A percentile compares a stretch with the other conserved stretches of the same genome.
These are phyloP conservation scores for Halcyon malimbica DNA, from an alignment of 2,113 vertebrate genomes.

Conservation along the genomic window DNA sequence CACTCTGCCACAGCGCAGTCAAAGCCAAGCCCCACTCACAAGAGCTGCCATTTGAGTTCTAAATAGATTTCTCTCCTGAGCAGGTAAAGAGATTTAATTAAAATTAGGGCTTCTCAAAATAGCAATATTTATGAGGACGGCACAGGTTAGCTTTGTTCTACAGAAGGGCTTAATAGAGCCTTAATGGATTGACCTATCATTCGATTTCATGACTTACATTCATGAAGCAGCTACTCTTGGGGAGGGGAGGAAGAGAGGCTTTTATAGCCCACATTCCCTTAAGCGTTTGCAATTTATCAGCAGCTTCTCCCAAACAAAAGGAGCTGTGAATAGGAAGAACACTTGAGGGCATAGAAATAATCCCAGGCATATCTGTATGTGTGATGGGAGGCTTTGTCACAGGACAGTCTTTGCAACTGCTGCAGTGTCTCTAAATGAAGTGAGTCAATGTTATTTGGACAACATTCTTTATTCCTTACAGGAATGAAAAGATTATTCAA, in stretches of 20 bases:
- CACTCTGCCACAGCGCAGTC: slow-evolving; percentile 65
- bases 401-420: slow-evolving; percentile 88
- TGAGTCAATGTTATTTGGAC: slow-evolving; percentile 94
- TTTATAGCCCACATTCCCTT: slow-evolving; percentile 87
- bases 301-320: slow-evolving; percentile 91
- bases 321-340: slow-evolving; percentile 89
- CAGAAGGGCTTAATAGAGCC: slow-evolving; percentile 91
- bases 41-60: slow-evolving; percentile 86
- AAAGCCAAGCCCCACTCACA: slow-evolving; percentile 72
- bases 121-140: slow-evolving; percentile 90
- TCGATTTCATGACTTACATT: slow-evolving; percentile 89
- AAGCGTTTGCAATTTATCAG: slow-evolving; percentile 96
- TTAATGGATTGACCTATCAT: slow-evolving; percentile 94
- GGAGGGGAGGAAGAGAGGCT: slow-evolving; percentile 79
- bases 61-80: slow-evolving; percentile 84
- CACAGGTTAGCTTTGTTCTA: slow-evolving; percentile 90
- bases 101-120: slow-evolving; percentile 91
- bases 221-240: slow-evolving; percentile 81
- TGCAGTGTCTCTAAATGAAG: slow-evolving; percentile 78
- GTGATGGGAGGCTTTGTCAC: slow-evolving; percentile 81
- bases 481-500: slow-evolving; percentile 99
- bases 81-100: slow-evolving; percentile 96
- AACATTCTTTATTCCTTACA: slow-evolving; percentile 95
- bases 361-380: slow-evolving; percentile 74
- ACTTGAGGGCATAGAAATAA: slow-evolving; percentile 86